Base-by-base conservation (phyloP, 2,797 vertebrate species). In the Echeneis naucrates region DNA sequence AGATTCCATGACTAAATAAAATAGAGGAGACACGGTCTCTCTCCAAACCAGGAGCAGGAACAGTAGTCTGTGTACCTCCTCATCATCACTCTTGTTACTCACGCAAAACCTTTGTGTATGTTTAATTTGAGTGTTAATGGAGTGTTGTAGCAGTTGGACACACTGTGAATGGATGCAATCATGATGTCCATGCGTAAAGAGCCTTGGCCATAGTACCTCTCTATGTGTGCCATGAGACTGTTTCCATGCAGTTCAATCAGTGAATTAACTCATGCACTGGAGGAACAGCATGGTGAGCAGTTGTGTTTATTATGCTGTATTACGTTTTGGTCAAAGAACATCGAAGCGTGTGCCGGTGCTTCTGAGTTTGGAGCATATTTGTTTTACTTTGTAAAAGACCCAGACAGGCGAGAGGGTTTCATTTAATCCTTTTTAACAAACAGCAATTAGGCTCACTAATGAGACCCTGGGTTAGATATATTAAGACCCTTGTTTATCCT, bases 251-350 rank as follows among this genome's bases (percentile, higher is more conserved):
- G 69, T 64, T 89, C 86, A 91, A 92, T 93, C 92, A 92, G 86
- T 24, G 42, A 44, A 72, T 80, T 80, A 65, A 75, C 68, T 80
- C 72, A 60, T 67, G 66, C 77, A 51, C 50, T 52, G 47, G 59
- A 86, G 84, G 65, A 71, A 74, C 24, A 68, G 67, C 81, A 73
- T 21, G 64, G 67, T 73, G 77, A 83, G 76, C 66, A 67, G 45
- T 71, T 77, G 53, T 95, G 92, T 94, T 94, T 94, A 93, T 93
- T 94, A 90, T 92, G 76, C 73, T 68, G 85, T 78, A 88, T 88
- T 87, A 85, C 50, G 86, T 89, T 87, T 78, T 77, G 80, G 72
- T 78, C 55, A 32, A 23, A 84, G 68, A 74, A 78, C 80, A 89
- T 91, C 77, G 82, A 77, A 86, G 82, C 80, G 52, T 6, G 38